Evolutionary conservation across 1,140 invertebrate species (phyloP), one percentile per base, ranked within the genome.

Genomic region (Cydia amplana): DNA sequence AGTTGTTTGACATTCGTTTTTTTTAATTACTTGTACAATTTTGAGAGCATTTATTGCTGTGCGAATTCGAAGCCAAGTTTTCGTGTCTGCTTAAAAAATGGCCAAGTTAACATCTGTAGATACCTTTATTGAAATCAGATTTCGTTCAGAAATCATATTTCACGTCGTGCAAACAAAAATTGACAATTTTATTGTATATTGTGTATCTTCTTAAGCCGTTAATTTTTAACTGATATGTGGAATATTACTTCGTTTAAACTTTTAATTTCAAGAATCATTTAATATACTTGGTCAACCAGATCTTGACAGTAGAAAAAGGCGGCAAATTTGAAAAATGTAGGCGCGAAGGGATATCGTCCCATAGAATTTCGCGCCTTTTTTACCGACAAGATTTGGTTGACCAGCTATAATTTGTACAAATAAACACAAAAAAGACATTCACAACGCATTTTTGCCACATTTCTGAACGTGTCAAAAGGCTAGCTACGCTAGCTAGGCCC

Each of bases 41-140:
- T 14, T 40, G 4, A 60, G 55, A 60, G 20, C 28, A 70, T 67
- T 67, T 67, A 64, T 65, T 36, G 64, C 25, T 40, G 32, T 70
- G 16, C 28, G 65, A n/a, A 36, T 36, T 43, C n/a, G 10, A 70
- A 40, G 65, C 65, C 65, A 70, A 65, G 64, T 65, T 36, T 32
- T 3, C 20, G 6, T 23, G 9, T 60, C 2, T 60, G 20, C 2
- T 60, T 23, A 28, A 7, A 65, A 65, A 64, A 64, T 64, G 63
- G 63, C 63, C 63, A 64, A 67, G 64, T 70, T 20, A 7, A 12
- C 7, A 40, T 70, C 18, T 60, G 18, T 10, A 36, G 32, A 14
- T 5, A 18, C n/a, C 65, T 40, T 70, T 40, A 40, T 40, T 70
- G 14, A 20, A n/a, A 18, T 16, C 18, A 0, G 4, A 40, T 40